Evolutionary conservation across 2,888 invertebrate genomes (phyloP).

Genomic region (Amiota communis): DNA sequence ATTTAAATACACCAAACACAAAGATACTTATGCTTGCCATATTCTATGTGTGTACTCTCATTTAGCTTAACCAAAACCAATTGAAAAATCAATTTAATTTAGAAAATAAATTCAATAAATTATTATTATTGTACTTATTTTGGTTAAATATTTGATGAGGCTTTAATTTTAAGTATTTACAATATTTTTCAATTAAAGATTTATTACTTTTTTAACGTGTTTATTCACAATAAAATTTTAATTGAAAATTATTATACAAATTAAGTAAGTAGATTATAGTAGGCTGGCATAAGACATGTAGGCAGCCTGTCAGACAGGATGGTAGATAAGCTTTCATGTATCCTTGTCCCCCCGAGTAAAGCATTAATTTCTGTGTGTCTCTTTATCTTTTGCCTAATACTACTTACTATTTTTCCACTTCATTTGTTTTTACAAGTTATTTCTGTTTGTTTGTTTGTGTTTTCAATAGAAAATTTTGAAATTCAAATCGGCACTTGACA

Average conservation of each 20-base stretch:
- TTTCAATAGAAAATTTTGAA: conserved; percentile 9
- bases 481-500: conserved; percentile 11
- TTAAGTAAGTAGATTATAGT: too few species aligned
- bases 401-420: not conserved
- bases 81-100: too few species aligned
- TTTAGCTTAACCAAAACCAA: not conserved
- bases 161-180: not conserved
- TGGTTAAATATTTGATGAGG: not conserved
- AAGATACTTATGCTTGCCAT: conserved; percentile 32
- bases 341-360: too few species aligned
- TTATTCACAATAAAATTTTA: conserved; percentile 41
- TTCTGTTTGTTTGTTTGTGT: conserved; percentile 9
- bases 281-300: too few species aligned
- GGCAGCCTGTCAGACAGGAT: conserved; percentile 43
- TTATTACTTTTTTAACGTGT: conserved; percentile 42
- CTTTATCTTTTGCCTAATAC: not conserved
- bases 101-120: not conserved
- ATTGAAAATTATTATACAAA: conserved; percentile 12
- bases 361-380: conserved; percentile 9
- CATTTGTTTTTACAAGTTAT: conserved; percentile 6
- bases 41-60: conserved; percentile 21
- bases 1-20: conserved; percentile 13
- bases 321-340: too few species aligned
- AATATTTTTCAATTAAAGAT: conserved; percentile 16
- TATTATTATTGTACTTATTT: not conserved